Evolutionary conservation across 2,113 vertebrate species (phyloP).

Genomic region (Lagopus muta): DNA sequence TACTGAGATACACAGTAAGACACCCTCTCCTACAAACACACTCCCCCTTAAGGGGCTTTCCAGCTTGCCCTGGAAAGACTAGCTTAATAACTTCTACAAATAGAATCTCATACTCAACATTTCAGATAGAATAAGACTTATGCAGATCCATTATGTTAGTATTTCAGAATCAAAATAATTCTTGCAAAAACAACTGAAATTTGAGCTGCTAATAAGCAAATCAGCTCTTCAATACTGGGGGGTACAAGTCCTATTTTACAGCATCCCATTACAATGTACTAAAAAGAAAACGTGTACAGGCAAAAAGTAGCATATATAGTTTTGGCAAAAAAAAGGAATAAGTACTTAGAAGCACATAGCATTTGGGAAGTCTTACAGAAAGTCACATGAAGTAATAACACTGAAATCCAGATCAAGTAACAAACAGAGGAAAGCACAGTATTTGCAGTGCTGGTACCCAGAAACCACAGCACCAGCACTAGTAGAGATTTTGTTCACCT

Average conservation of each 20-base stretch:
- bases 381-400: background rate
- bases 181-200: background rate
- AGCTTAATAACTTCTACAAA: background rate
- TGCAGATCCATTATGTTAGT: no score
- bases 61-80: background rate
- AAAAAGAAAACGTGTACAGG: background rate
- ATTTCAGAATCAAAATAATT: fast-evolving
- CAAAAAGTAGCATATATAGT: background rate
- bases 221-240: fast-evolving
- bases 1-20: fast-evolving
- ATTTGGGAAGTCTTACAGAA: background rate
- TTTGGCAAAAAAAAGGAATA: fast-evolving
- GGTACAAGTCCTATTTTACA: background rate
- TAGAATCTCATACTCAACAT: background rate
- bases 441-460: background rate
- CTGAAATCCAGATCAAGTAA: background rate
- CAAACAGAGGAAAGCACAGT: background rate
- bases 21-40: fast-evolving
- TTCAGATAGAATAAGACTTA: background rate
- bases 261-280: fast-evolving
- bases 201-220: background rate
- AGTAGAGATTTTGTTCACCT: no score
- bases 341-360: fast-evolving
- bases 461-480: background rate
- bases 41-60: background rate